Base-by-base conservation (phyloP, 92 coral and sea anemone genomes). In the Metridium senile region DNA sequence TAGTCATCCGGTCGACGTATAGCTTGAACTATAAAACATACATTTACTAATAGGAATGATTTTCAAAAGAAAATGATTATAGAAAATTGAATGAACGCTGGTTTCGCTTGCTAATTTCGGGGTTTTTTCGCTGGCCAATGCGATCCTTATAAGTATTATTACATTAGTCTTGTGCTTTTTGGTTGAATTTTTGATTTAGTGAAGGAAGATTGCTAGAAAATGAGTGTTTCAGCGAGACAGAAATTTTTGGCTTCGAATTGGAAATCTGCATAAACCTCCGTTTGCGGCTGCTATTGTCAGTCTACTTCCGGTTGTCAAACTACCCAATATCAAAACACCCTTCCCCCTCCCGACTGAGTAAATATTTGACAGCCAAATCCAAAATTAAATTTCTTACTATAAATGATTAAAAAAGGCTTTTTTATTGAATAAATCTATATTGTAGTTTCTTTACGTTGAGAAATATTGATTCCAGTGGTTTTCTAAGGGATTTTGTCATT, bases 281-380 rank as follows among this genome's bases (percentile, higher is more conserved):
- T 79, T 79, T 59, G 65, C 69, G 56, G 45, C 66, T 74, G 33
- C 82, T 66, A 70, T 69, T 68, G 76, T 68, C 29, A 22, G 18
- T 45, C 20, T 26, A 58, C 70, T 79, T 79, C 84, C 84, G 84
- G 84, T 61, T 58, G 77, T 78, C 76, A 79, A 62, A 23, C 11
- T 18, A 18, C 56, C 9, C 59, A 77, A 77, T 77, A 45, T 58
- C 56, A 22, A 33, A 34, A 57, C 27, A 35, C 51, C 65, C 49
- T 46, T 21, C 11, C 33, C 28, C 56, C 26, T 32, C 52, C 78
- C 66, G 26, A 43, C 23, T 63, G 49, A 10, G 26, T 33, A 47
- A 16, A 9, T 10, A 23, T 10, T 9, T 59, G 66, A 59, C 59
- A 20, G 29, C 45, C 18, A 19, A 56, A 23, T 45, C 21, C 35